phyloP scores from a whole-genome alignment of 2,113 vertebrate genomes.

The Hypomesus transpacificus region DNA sequence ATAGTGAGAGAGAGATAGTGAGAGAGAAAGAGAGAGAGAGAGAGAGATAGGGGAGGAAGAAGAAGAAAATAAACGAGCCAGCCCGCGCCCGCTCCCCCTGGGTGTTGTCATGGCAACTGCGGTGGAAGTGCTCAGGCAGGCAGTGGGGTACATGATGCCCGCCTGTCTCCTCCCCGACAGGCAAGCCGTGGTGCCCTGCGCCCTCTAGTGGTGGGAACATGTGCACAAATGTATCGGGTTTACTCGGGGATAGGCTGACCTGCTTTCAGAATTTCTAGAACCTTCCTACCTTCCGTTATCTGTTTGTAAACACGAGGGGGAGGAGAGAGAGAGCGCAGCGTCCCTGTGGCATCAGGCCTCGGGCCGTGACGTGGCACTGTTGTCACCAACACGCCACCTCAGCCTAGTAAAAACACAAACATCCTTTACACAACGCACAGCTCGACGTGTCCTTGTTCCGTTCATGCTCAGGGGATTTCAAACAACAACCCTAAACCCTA shows the following conservation, averaged over 20 bases:
- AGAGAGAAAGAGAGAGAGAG: background rate
- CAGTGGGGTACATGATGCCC: constrained; percentile 34
- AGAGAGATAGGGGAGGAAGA: background rate
- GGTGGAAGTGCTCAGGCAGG: constrained; percentile 32
- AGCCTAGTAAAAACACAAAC: too few species aligned
- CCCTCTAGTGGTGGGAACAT: constrained; percentile 51
- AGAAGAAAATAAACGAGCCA: constrained; percentile 21
- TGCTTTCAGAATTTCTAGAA: constrained; percentile 67
- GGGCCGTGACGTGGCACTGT: too few species aligned
- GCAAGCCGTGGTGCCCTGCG: constrained; percentile 12
- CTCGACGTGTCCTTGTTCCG: too few species aligned
- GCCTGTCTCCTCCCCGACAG: background rate
- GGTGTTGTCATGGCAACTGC: constrained; percentile 69
- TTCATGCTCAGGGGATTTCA: too few species aligned
- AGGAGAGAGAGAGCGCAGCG: background rate
- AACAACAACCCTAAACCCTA: too few species aligned
- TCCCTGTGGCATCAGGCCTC: background rate
- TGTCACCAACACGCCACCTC: too few species aligned
- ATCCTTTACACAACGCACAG: too few species aligned
- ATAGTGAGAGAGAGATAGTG: too few species aligned
- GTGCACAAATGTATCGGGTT: background rate
- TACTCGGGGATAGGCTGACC: constrained; percentile 47
- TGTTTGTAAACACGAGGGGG: constrained; percentile 43
- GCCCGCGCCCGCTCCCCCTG: constrained; percentile 33
- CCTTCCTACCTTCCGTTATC: constrained; percentile 38